Percentiles rank a stretch among this genome's conserved stretches.
Conservation (phyloP, 1,140 invertebrate genomes). For the Calephelis nemesis region DNA sequence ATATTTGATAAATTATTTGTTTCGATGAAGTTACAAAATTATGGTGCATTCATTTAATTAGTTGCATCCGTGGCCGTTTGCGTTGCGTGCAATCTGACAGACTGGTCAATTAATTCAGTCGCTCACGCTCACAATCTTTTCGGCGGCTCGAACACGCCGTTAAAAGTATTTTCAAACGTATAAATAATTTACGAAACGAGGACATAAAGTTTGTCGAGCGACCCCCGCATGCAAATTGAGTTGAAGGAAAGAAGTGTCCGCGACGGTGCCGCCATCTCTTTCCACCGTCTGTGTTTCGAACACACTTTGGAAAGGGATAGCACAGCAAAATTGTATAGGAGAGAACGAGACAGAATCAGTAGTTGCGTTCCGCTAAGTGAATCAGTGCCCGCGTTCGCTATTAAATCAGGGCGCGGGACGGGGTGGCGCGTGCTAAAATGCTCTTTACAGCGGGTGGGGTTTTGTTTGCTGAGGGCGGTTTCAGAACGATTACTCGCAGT, state of each 20-base stretch:
- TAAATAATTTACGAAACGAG: constrained; percentile 78
- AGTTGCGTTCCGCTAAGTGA: constrained; percentile 76
- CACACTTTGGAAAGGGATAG: constrained; percentile 31
- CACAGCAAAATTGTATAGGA: constrained; percentile 33
- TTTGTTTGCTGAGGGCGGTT: constrained; percentile 76
- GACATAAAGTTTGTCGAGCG: constrained; percentile 76
- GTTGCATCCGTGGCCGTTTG: background rate
- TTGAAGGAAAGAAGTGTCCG: constrained; percentile 68
- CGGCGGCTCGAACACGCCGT: constrained; percentile 53
- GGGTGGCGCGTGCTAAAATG: constrained; percentile 71
- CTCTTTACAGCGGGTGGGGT: constrained; percentile 74
- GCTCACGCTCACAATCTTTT: constrained; percentile 68
- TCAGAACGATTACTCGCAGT: constrained; percentile 63
- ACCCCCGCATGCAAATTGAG: constrained; percentile 77
- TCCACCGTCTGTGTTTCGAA: constrained; percentile 33
- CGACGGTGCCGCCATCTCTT: constrained; percentile 55
- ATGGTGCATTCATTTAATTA: constrained; percentile 2
- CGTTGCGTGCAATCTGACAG: constrained; percentile 43
- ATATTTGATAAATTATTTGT: background rate
- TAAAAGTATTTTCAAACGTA: constrained; percentile 77
- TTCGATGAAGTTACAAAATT: background rate
- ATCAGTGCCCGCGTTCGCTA: constrained; percentile 77
- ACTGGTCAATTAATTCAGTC: constrained; percentile 63
- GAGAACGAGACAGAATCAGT: constrained; percentile 54
- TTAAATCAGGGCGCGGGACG: constrained; percentile 75